Evolutionary conservation across 2,888 invertebrate genomes (phyloP), one percentile per base, ranked within the genome.

Genomic region (Alentia gelatinosa): DNA sequence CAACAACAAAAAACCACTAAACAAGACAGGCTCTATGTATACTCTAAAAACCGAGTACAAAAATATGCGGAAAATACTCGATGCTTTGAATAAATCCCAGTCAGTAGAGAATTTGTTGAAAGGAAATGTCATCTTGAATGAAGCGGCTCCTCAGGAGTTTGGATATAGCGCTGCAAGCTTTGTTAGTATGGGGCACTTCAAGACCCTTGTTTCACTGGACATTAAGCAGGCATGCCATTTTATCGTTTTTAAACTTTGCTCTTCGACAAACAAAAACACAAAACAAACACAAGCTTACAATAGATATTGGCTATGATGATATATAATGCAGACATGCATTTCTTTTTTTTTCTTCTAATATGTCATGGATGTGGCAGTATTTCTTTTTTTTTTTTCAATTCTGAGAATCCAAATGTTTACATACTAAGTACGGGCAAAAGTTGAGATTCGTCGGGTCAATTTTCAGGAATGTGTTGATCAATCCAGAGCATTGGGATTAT

Each of bases 311-410:
- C n/a, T n/a, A n/a, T n/a, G n/a, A n/a, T n/a, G n/a, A 42, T 30
- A 47, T 30, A 86, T 33, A 50, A 47, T 47, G 86, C 47, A 86
- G 86, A 30, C 33, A 47, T 50, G 50, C 86, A 47, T 47, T 42
- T 86, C 0, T 1, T 86, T 42, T 83, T n/a, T n/a, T n/a, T n/a
- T n/a, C n/a, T 39, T 39, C n/a, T 35, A 23, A 5, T 84, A 42
- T 86, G 86, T 86, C 86, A 86, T 86, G 86, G 86, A 15, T 30
- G 50, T 50, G 86, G 86, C 86, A 86, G 86, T 86, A 42, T 47
- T 33, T n/a, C 9, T 47, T 83, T 83, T 39, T 19, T n/a, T 40
- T n/a, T 40, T 83, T 40, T 23, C 23, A 15, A 35, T 83, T 23
- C 68, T 79, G 79, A 79, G 79, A 86, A 86, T 86, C 50, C 30